Conservation (phyloP, 2,797 vertebrate genomes). For the Tokudaia muenninki region DNA sequence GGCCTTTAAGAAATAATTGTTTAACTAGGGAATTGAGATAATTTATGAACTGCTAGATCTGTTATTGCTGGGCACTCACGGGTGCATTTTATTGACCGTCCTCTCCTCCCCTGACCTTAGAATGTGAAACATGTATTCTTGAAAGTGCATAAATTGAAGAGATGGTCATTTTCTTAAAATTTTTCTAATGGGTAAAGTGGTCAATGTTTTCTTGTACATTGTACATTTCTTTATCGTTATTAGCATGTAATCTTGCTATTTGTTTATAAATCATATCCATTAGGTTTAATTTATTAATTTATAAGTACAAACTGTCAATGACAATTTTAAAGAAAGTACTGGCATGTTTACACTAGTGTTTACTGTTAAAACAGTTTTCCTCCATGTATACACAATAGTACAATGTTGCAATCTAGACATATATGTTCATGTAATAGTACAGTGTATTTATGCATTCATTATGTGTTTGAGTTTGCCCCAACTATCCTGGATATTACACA, state of each 20-base stretch:
- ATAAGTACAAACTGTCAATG: neutral
- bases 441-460: fast-evolving
- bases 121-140: too few relatives aligned
- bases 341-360: neutral
- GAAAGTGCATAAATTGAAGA: neutral
- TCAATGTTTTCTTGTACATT: neutral
- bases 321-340: neutral
- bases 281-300: neutral
- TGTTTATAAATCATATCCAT: neutral
- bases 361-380: neutral
- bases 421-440: neutral
- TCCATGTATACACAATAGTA: neutral
- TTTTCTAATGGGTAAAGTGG: neutral
- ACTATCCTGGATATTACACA: neutral
- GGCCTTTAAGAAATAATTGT: neutral
- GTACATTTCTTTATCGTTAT: neutral
- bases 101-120: neutral
- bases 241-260: neutral
- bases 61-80: neutral
- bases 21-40: neutral
- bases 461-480: neutral
- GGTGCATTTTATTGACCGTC: neutral
- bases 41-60: neutral
- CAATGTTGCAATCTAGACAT: neutral
- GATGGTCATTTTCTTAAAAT: neutral